Conservation (phyloP, 1,140 invertebrate species). For the Drosophila kurseongensis region DNA sequence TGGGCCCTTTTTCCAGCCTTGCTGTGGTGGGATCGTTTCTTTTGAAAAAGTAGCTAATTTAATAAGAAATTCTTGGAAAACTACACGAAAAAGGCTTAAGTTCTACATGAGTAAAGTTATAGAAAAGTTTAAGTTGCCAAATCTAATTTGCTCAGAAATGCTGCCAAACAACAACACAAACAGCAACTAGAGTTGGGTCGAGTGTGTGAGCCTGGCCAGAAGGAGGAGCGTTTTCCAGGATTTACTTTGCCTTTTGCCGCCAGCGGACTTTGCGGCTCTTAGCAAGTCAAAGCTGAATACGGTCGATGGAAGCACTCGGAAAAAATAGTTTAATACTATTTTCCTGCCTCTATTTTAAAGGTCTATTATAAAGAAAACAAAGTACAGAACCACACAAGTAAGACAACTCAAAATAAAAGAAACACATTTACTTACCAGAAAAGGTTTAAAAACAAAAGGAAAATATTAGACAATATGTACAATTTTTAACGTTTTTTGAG, state of each 20-base stretch:
- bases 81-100: slow-evolving; percentile 76
- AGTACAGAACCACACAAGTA: no score
- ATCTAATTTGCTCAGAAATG: slow-evolving; percentile 72
- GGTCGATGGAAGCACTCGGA: slow-evolving; percentile 9
- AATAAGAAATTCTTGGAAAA: slow-evolving; percentile 72
- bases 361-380: no score
- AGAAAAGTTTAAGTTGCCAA: slow-evolving; percentile 75
- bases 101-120: slow-evolving; percentile 77
- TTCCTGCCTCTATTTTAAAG: neutral
- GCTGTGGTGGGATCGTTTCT: slow-evolving; percentile 54
- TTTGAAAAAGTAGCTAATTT: slow-evolving; percentile 75
- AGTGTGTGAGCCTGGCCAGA: slow-evolving; percentile 22
- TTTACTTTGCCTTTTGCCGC: slow-evolving; percentile 54
- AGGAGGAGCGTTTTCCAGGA: slow-evolving; percentile 39
- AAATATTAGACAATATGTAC: neutral
- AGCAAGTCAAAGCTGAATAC: slow-evolving; percentile 33
- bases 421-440: no score
- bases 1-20: slow-evolving; percentile 7
- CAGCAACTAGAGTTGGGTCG: slow-evolving; percentile 25
- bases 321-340: neutral
- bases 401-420: neutral
- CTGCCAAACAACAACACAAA: slow-evolving; percentile 46
- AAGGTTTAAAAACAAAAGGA: no score
- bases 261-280: slow-evolving; percentile 52
- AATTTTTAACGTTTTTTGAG: neutral